Base-by-base conservation (phyloP, 2,888 invertebrate genomes). In the Aphodius granarius region DNA sequence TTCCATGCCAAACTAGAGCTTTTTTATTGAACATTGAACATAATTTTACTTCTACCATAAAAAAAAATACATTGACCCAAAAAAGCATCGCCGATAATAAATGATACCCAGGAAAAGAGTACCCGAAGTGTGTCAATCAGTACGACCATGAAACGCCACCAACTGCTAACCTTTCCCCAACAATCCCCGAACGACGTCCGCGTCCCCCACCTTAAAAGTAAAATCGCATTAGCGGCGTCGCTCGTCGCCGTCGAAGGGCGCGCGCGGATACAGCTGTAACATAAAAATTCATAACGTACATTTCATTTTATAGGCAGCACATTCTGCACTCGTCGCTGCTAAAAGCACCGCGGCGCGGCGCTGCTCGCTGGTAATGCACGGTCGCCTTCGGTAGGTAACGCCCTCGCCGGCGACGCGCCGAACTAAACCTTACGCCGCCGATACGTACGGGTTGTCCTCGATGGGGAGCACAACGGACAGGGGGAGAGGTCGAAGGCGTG, bases 241-340 rank as follows among this genome's bases (percentile, higher is more conserved):
- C n/a, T 63, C 18, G 65, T 17, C 18, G 65, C 65, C 65, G 65
- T 19, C 19, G 21, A 68, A 68, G 22, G 20, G 68, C 68, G 65
- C 65, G 5, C 76, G 68, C 73, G 68, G 71, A 73, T 73, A 76
- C 74, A 72, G 72, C 72, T 74, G 77, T 66, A 76, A 72, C 75
- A 79, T 78, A 79, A 79, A 79, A 81, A 82, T 80, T 81, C 80
- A 79, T 81, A 81, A 81, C 80, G 81, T 81, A 81, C 81, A 81
- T 81, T 80, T 80, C 81, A 81, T 83, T 83, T 83, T 83, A 82
- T 82, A 81, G 82, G 79, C 82, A 81, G 80, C 81, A 81, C 82
- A 81, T 82, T 83, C 80, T 78, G 80, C 82, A 81, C 81, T 82
- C 82, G 81, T 81, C 82, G 80, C 81, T 79, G 79, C 83, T 83